Evolutionary conservation across 92 coral and sea anemone genomes (phyloP), one percentile per base, ranked within the genome.

Genomic region (Parazoanthus atlanticus): DNA sequence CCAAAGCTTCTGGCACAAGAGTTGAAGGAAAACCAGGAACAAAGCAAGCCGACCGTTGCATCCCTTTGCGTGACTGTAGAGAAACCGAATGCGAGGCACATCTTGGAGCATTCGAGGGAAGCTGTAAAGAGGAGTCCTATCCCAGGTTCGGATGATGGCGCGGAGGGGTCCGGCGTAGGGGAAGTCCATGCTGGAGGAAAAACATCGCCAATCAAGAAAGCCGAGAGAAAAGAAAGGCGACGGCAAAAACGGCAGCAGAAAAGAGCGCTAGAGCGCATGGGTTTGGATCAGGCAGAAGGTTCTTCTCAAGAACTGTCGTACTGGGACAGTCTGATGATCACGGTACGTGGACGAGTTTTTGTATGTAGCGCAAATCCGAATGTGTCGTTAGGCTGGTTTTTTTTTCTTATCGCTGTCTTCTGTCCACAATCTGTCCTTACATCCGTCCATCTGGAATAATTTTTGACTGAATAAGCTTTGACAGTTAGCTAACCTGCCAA

Each of bases 191-290:
- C 8, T 28, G 16, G 56, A 25, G 30, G 8, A 6, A 46, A 77
- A 30, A 47, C 86, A 12, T 61, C 86, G 26, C 76, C 56, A 70
- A 25, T 75, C 64, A 84, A 84, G 78, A 67, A 46, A 29, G 65
- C 43, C 0, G 87, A 69, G 46, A 84, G 77, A 67, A 84, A 43
- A 30, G 87, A 84, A 43, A 29, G 87, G 6, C 40, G 87, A 21
- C 78, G 78, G 74, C 15, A 65, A 19, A 84, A 84, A 25, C 78
- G 87, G 7, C 65, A 69, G 26, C 87, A 72, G 58, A 46, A 84
- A 29, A 43, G 54, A 29, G 84, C 46, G 28, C 23, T 52, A 43
- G 87, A 69, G 77, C 87, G 87, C 67, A 84, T 40, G 65, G 10
- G 15, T 58, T 46, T 74, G 11, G 87, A 84, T 23, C 79, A 71